Percentiles rank a stretch among this genome's conserved stretches.
Conservation (phyloP, 2,113 vertebrate species). For the Phalacrocorax pelagicus region DNA sequence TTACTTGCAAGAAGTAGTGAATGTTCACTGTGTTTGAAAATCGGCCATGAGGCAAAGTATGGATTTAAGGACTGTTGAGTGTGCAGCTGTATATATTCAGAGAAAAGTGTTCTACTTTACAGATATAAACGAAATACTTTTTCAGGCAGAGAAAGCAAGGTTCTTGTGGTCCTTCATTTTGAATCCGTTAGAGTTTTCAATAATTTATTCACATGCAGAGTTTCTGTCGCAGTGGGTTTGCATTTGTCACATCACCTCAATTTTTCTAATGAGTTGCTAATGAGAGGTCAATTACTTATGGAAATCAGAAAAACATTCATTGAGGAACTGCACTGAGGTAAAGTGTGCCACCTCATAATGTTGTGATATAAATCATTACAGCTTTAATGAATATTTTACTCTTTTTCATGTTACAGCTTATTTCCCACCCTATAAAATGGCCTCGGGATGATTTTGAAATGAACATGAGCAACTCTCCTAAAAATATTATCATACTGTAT, state of each 20-base stretch:
- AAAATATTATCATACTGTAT: not conserved
- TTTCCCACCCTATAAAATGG: not conserved
- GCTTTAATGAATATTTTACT: conserved; percentile 55
- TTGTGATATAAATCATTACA: conserved; percentile 61
- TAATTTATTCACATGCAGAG: conserved; percentile 53
- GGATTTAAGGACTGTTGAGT: not conserved
- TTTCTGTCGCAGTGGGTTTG: conserved; percentile 51
- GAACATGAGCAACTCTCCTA: not conserved
- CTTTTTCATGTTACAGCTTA: conserved; percentile 44
- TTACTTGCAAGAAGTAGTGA: not conserved
- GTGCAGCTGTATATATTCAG: not conserved
- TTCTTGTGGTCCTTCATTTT: conserved; percentile 42
- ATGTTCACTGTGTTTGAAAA: not conserved
- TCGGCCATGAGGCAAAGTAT: not conserved
- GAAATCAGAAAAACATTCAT: conserved; percentile 66
- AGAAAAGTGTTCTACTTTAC: not conserved
- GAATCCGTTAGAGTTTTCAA: conserved; percentile 54
- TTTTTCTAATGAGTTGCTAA: conserved; percentile 73
- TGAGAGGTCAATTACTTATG: conserved; percentile 73
- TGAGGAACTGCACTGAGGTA: conserved; percentile 43
- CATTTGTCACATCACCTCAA: conserved; percentile 62
- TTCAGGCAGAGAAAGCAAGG: conserved; percentile 38
- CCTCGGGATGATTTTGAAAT: not conserved
- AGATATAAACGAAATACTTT: conserved; percentile 7
- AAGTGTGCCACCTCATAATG: conserved; percentile 48